Percentiles rank a stretch among this genome's conserved stretches.
These are phyloP conservation scores for Penaeus chinensis DNA, from an alignment of 1,140 invertebrate species.

Conservation along the genomic window DNA sequence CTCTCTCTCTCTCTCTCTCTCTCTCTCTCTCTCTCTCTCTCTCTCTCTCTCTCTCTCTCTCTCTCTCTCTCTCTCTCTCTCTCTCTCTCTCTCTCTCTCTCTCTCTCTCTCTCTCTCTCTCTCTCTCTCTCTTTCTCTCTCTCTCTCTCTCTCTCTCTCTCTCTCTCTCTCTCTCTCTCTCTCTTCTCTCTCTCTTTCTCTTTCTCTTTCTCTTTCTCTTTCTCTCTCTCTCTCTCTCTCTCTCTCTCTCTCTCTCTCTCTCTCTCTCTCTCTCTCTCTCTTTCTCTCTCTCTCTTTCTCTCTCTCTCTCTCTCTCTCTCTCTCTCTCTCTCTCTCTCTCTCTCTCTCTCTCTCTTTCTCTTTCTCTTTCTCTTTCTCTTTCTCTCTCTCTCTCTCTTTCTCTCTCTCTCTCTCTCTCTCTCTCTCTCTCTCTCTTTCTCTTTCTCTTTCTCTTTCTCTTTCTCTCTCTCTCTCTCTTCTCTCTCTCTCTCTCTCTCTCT, in stretches of 20 bases:
- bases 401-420: not conserved
- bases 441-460: not conserved
- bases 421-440: not conserved
- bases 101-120: not conserved
- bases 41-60: not conserved
- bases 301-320: not conserved
- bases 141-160: slow-evolving; percentile 20
- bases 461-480: slow-evolving; percentile 27
- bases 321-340: not conserved
- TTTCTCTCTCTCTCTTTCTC: not conserved
- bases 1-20: slow-evolving; percentile 33
- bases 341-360: not conserved
- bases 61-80: not conserved
- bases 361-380: too few relatives aligned
- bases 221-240: slow-evolving; percentile 15
- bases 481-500: slow-evolving; percentile 18
- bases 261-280: slow-evolving; percentile 16
- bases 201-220: not conserved
- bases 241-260: slow-evolving; percentile 19
- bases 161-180: not conserved
- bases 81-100: not conserved
- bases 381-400: slow-evolving; percentile 29
- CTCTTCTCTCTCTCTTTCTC: not conserved
- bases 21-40: slow-evolving; percentile 4
- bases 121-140: too few relatives aligned